Percentiles rank a stretch among this genome's conserved stretches.
Conservation (phyloP, 1,140 invertebrate species). For the Lepidotrigona ventralis region DNA sequence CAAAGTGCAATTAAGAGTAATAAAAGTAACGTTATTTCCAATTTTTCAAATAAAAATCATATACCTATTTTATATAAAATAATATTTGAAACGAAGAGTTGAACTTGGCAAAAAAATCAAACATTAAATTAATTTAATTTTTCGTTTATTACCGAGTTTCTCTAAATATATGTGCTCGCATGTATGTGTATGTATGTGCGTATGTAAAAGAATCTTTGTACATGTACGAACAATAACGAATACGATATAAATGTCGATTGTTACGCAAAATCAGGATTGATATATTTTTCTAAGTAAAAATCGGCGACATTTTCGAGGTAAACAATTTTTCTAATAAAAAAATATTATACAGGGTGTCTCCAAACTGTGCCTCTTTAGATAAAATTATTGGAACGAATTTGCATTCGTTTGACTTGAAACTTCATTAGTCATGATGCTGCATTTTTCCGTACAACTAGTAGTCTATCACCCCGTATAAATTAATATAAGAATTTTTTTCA, state of each 20-base stretch:
- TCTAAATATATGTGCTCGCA: background rate
- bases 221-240: slow-evolving; percentile 5
- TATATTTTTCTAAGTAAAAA: slow-evolving; percentile 43
- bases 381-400: slow-evolving; percentile 15
- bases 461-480: slow-evolving; percentile 23
- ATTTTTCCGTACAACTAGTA: slow-evolving; percentile 23
- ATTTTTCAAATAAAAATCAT: background rate
- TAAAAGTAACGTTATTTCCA: background rate
- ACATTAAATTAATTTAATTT: slow-evolving; percentile 45
- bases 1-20: background rate
- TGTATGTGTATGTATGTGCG: background rate
- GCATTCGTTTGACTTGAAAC: slow-evolving; percentile 25
- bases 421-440: background rate
- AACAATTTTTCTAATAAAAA: slow-evolving; percentile 35
- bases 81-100: slow-evolving; percentile 27
- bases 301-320: slow-evolving; percentile 18
- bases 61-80: too few species aligned
- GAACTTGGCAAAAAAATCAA: slow-evolving; percentile 22
- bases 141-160: slow-evolving; percentile 15
- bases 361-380: background rate
- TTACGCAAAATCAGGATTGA: slow-evolving; percentile 18
- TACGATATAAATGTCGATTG: slow-evolving; percentile 20
- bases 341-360: slow-evolving; percentile 32
- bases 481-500: slow-evolving; percentile 28
- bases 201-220: slow-evolving; percentile 5